Evolutionary conservation across 1,140 invertebrate species (phyloP), one percentile per base, ranked within the genome.

Genomic region (Cydia pomonella): DNA sequence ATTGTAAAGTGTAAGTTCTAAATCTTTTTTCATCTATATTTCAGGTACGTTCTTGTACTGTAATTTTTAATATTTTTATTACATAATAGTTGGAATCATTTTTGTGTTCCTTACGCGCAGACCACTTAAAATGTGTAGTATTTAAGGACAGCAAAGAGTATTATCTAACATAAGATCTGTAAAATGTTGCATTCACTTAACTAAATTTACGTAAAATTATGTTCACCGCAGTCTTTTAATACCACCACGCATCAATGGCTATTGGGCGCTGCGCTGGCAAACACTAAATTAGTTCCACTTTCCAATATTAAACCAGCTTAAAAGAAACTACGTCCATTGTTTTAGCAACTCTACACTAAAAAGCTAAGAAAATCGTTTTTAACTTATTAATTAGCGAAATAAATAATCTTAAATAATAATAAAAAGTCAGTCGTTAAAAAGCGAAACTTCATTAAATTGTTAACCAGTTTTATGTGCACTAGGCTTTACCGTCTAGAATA

Each of bases 211-310:
- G 27, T 21, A 25, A 25, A 63, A 63, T 13, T 63, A 9, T 27
- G 23, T 64, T 29, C 13, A 33, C 6, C n/a, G 2, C 62, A 64
- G 63, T 27, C 53, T 69, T 38, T 69, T 16, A 18, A 33, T 38
- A 38, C 64, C 16, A 33, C 23, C 64, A 69, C 64, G 64, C 64
- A 38, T 12, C 64, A 69, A 10, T 33, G 64, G 33, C 41, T 27
- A 33, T 33, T 41, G 33, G 64, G 64, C 27, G 64, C 64, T 69
- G 64, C n/a, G 64, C 64, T 69, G n/a, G 33, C n/a, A 69, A 69
- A 69, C 41, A 69, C 64, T 18, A 33, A 38, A 69, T 69, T 41
- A 69, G 64, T 69, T 69, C 63, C 64, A 69, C 64, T 69, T 69
- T 69, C 64, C 12, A 69, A 69, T 69, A 69, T 33, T 69, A 69